phyloP scores from a whole-genome alignment of 2,113 vertebrate genomes.

The Apodemus speciosus region DNA sequence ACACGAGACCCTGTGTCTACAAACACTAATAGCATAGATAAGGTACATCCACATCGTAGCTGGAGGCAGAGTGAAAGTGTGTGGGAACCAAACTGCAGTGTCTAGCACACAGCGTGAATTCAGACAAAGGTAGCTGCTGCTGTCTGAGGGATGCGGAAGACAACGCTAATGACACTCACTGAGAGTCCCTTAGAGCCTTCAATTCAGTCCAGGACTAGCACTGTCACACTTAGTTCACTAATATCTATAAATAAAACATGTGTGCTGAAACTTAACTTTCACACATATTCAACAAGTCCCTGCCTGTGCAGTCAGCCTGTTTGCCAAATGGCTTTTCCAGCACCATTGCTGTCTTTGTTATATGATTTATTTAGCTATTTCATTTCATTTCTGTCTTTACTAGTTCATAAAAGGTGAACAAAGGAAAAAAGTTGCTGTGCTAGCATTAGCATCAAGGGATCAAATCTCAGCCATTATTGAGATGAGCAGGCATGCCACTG shows the following conservation, averaged over 20 bases:
- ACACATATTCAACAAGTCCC: background rate
- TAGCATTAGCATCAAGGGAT: background rate
- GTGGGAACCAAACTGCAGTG: background rate
- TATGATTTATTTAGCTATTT: background rate
- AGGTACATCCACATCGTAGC: background rate
- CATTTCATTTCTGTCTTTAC: background rate
- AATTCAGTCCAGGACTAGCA: background rate
- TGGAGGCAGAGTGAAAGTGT: too few relatives aligned
- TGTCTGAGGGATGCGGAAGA: background rate
- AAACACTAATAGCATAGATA: background rate
- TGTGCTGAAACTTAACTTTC: background rate
- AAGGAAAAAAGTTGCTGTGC: background rate
- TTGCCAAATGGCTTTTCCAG: background rate
- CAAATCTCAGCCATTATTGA: background rate
- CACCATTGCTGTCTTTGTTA: background rate
- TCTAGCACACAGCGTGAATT: fast-evolving
- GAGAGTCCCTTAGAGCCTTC: fast-evolving
- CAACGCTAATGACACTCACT: fast-evolving
- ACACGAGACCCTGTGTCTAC: too few relatives aligned
- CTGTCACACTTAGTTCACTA: fast-evolving
- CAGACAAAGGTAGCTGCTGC: too few relatives aligned
- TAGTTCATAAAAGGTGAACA: constrained; percentile 8
- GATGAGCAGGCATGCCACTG: background rate
- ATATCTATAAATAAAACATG: background rate
- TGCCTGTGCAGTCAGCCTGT: background rate